Evolutionary conservation across 35 echinoderm and acorn worm genomes (phyloP), one percentile per base, ranked within the genome.

Genomic region (Lytechinus pictus): DNA sequence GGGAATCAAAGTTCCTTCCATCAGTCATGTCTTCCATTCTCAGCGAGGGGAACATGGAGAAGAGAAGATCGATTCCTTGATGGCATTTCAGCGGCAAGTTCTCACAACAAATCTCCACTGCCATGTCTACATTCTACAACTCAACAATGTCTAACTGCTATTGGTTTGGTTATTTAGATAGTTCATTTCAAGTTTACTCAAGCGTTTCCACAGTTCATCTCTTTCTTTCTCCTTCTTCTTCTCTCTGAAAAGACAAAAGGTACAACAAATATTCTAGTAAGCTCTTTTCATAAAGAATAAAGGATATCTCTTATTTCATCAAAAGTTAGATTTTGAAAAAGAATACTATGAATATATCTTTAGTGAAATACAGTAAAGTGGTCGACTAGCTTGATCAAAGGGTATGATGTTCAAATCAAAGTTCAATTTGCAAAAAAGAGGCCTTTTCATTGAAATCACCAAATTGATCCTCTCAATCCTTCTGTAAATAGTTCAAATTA

Each of bases 171-270:
- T 97, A 93, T 96, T 96, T 94, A 96, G 57, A 94, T 99, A 95
- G 91, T 99, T 99, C 97, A 98, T 97, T 95, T 99, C 98, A 79
- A 99, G 94, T 95, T 99, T 99, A 94, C 97, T 97, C 54, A 99
- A 95, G 86, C 98, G 95, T 91, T 99, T 99, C 98, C 98, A 99
- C 94, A 99, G 95, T 88, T 99, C 98, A 89, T 99, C 98, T 94
- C 98, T 53, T 88, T 99, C 98, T 54, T 99, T 99, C 94, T 99
- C 98, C 86, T 98, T 99, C 95, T 98, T 98, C 95, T 99, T 99
- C 79, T 99, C 98, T 86, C 98, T 99, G 92, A 94, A 86, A 94
- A 54, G 58, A 9, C 95, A 93, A 7, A 93, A 54, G 27, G 7
- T 44, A 54, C 12, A 55, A 54, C 92, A 93, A 93, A 55, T 54